Conservation (phyloP, 2,888 invertebrate species). For the Watsonalla cultraria region DNA sequence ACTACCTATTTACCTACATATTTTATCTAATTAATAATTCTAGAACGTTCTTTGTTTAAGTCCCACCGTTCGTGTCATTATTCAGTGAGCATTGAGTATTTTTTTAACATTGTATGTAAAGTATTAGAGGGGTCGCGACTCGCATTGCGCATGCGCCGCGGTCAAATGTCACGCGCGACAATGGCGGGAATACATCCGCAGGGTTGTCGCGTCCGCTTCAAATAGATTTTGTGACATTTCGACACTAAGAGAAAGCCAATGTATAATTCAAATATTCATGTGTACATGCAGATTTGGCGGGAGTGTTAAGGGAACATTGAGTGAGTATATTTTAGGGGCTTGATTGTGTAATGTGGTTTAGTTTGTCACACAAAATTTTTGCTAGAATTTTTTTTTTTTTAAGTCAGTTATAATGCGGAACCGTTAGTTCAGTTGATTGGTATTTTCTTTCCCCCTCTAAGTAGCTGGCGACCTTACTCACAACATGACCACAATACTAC, state of each 20-base stretch:
- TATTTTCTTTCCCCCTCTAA: too few species aligned
- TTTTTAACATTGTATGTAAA: slow-evolving; percentile 71
- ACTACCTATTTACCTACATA: background rate
- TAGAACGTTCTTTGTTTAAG: slow-evolving; percentile 2
- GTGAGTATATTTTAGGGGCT: too few species aligned
- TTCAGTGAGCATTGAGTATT: slow-evolving; percentile 13
- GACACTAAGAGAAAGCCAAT: background rate
- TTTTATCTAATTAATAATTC: background rate
- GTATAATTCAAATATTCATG: background rate
- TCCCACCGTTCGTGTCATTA: slow-evolving; percentile 11
- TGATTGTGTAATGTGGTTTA: too few species aligned
- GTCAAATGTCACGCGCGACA: slow-evolving; percentile 65
- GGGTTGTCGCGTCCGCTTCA: slow-evolving; percentile 11
- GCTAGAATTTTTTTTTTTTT: too few species aligned
- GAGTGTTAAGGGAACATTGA: background rate
- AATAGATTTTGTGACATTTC: slow-evolving; percentile 8
- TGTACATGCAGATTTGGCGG: background rate
- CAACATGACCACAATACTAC: too few species aligned
- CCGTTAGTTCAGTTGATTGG: too few species aligned
- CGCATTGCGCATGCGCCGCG: slow-evolving; percentile 62
- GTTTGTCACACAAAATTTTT: too few species aligned
- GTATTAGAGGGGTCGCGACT: slow-evolving; percentile 56
- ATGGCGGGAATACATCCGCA: slow-evolving; percentile 33
- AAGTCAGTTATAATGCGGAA: too few species aligned
- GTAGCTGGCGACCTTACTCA: too few species aligned